Percentiles rank a stretch among this genome's conserved stretches.
Evolutionary conservation across 2,888 invertebrate genomes (phyloP).

Genomic region (Heteropelma amictum): DNA sequence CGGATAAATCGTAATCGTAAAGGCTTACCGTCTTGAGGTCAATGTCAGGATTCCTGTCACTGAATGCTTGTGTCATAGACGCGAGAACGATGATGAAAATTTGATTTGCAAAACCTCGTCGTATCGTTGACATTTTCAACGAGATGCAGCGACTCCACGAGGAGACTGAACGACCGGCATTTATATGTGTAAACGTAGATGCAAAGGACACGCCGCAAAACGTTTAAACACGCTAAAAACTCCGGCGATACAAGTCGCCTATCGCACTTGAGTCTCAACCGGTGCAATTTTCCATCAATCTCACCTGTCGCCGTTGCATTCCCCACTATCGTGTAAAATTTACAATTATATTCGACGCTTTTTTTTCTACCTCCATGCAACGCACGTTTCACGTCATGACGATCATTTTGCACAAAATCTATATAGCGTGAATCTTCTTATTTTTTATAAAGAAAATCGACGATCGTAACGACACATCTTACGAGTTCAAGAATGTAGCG

Average conservation of each 20-base stretch:
- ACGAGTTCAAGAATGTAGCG: too few species aligned
- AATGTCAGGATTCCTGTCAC: conserved; percentile 66
- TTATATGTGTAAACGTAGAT: conserved; percentile 48
- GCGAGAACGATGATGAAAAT: conserved; percentile 11
- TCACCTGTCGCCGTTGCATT: conserved; percentile 10
- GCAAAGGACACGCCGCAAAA: not conserved
- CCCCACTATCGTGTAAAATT: conserved; percentile 36
- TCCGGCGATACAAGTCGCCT: not conserved
- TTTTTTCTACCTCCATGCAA: not conserved
- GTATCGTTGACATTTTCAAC: conserved; percentile 48
- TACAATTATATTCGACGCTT: not conserved
- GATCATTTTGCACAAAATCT: too few species aligned
- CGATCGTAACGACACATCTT: too few species aligned
- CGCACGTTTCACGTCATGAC: too few species aligned
- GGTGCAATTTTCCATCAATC: conserved; percentile 35
- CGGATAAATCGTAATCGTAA: not conserved
- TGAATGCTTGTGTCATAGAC: conserved; percentile 6
- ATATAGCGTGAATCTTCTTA: too few species aligned
- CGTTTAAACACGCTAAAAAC: conserved; percentile 4
- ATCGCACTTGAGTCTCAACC: conserved; percentile 10
- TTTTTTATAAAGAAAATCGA: too few species aligned
- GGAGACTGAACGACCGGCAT: conserved; percentile 22
- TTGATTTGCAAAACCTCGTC: conserved; percentile 18
- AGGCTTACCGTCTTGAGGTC: conserved; percentile 65
- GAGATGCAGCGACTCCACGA: conserved; percentile 47